Evolutionary conservation across 2,113 vertebrate species (phyloP), one percentile per base, ranked within the genome.

Genomic region (Nannobrachium achirus): DNA sequence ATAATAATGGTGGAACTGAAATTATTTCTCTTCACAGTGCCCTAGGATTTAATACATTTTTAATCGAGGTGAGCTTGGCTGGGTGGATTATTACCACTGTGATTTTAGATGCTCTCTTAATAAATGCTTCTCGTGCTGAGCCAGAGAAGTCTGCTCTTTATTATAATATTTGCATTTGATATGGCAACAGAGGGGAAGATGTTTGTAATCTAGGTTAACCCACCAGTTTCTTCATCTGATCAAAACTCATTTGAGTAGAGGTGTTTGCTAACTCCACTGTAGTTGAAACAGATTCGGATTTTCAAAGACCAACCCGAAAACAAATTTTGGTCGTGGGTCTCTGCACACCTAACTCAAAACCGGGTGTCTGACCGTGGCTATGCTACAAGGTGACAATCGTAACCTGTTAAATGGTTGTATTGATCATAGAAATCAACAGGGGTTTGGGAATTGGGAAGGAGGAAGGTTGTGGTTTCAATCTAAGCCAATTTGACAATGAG

Each of bases 21-120:
- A 91, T 90, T 83, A 90, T 91, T 89, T 81, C 85, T 76, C 85
- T 90, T 91, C 80, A 81, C 89, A 82, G 87, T 83, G 88, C 84
- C 88, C 83, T 80, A 82, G 81, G 81, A 86, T 87, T 89, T 69
- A 86, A 91, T 93, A 79, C 74, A 89, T 92, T 89, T 93, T 91
- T 91, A 84, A 92, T 91, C 87, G 87, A 83, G 86, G 79, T 89
- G 76, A 90, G 85, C 84, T 84, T 74, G 82, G 79, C 80, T 78
- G 85, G 75, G 79, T 87, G 84, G 81, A 85, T 88, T 84, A 85
- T 88, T 84, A 83, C 84, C 69, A 77, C 79, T 89, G 80, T 90
- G 86, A 82, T 84, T 91, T 73, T 75, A 56, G 81, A 86, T 86
- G 78, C 85, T 81, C 77, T 86, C 86, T 82, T 86, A 80, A 83